A percentile compares a stretch with the other conserved stretches of the same genome.
phyloP scores from a whole-genome alignment of 2,888 invertebrate genomes.

The Lampropteryx suffumata region DNA sequence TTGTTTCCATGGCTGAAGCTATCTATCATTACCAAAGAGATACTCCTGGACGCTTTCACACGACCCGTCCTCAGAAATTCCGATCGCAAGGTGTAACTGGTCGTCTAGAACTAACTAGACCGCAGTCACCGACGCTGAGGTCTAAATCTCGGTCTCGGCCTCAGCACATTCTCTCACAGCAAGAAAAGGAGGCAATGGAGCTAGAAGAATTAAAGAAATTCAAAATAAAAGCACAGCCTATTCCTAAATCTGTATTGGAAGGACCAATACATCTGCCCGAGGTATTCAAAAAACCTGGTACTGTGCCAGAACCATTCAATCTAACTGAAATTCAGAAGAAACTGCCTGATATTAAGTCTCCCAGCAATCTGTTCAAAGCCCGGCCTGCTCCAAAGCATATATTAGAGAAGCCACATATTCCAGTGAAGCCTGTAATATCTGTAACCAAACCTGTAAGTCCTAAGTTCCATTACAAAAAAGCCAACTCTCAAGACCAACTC shows the following conservation, averaged over 20 bases:
- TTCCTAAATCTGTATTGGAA: slow-evolving; percentile 83
- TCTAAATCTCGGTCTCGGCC: slow-evolving; percentile 82
- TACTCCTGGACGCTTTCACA: slow-evolving; percentile 83
- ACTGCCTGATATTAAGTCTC: slow-evolving; percentile 36
- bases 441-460: slow-evolving; percentile 60
- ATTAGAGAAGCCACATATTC: slow-evolving; percentile 67
- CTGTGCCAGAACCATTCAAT: slow-evolving; percentile 85
- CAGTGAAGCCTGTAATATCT: slow-evolving; percentile 54
- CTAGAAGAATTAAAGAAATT: slow-evolving; percentile 85
- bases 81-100: slow-evolving; percentile 46
- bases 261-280: slow-evolving; percentile 75
- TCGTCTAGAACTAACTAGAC: slow-evolving; percentile 63
- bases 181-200: slow-evolving; percentile 84
- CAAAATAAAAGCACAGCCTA: slow-evolving; percentile 86
- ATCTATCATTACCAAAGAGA: slow-evolving; percentile 81
- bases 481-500: slow-evolving; percentile 46
- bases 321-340: slow-evolving; percentile 82
- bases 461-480: slow-evolving; percentile 63
- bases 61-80: slow-evolving; percentile 54
- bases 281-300: slow-evolving; percentile 79
- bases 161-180: slow-evolving; percentile 77
- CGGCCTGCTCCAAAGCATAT: slow-evolving; percentile 84
- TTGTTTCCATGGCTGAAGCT: slow-evolving; percentile 84
- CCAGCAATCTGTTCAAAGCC: slow-evolving; percentile 79
- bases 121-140: slow-evolving; percentile 79